Evolutionary conservation across 2,113 vertebrate species (phyloP), one percentile per base, ranked within the genome.

Genomic region (Oryzias woworae): DNA sequence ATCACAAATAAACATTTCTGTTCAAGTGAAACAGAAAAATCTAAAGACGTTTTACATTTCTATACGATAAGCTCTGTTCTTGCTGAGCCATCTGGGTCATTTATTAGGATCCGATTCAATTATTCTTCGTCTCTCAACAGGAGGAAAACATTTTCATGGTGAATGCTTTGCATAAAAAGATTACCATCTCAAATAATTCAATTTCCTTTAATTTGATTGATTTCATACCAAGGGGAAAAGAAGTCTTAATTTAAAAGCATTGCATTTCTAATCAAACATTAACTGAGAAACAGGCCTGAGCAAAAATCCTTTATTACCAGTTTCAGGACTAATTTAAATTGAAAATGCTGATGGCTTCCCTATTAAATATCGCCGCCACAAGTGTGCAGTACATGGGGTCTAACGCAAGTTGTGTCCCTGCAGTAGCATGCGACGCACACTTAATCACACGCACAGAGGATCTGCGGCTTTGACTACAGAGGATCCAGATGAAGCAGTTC

Each of bases 201-300:
- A 88, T 86, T 88, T 87, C 81, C 71, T 54, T 82, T 88, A 82
- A 90, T 90, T 88, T 90, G 84, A 87, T 88, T 90, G 85, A 87
- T 90, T 88, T 88, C 78, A 81, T 84, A 87, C 76, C 81, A 61
- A 67, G 65, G 58, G 81, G 77, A 71, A 58, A 78, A 71, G 72
- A 83, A 83, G 87, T 87, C 66, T 81, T 88, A 77, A 89, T 90
- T 85, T 88, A 83, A 85, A 88, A 76, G 76, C 78, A 85, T 83
- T 88, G 86, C 83, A 86, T 83, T 86, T 86, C 83, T 87, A 88
- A 88, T 89, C 81, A 89, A 84, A 84, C 80, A 85, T 88, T 88
- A 83, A 81, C 76, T 43, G 66, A 73, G 66, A 74, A 84, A 73
- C 59, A 77, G 73, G 69, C 81, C 54, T 45, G 52, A 66, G 66